phyloP scores from a whole-genome alignment of 2,113 vertebrate genomes.

The Fregetta grallaria region DNA sequence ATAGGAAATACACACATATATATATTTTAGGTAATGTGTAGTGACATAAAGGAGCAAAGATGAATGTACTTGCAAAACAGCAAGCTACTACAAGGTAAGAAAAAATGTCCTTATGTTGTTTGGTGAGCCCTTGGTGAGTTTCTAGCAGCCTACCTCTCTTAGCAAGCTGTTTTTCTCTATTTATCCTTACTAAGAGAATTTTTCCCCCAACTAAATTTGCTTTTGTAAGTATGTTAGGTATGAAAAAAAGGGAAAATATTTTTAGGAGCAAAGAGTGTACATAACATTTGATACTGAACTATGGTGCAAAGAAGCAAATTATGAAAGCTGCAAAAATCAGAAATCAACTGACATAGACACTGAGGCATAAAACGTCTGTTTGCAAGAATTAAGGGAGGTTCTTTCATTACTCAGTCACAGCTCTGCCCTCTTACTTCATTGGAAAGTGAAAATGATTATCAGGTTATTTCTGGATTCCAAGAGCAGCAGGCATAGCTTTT shows the following conservation, averaged over 20 bases:
- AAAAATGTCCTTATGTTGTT: not conserved
- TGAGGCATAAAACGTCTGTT: not conserved
- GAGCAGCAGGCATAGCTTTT: not conserved
- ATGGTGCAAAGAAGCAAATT: not conserved
- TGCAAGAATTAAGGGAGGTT: not conserved
- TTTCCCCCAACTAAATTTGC: not conserved
- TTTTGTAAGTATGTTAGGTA: not conserved
- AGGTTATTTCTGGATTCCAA: not conserved
- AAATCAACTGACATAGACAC: not conserved
- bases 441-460: not conserved
- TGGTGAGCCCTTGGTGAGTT: not conserved
- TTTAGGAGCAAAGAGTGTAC: not conserved
- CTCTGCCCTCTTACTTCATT: not conserved
- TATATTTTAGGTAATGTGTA: not conserved
- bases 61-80: not conserved
- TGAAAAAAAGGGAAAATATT: not conserved
- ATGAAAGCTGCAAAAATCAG: not conserved
- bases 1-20: not conserved
- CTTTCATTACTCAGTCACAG: not conserved
- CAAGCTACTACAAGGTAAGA: not conserved
- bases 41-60: not conserved
- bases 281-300: not conserved
- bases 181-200: not conserved
- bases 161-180: not conserved
- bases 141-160: not conserved